Evolutionary conservation across 2,797 vertebrate genomes (phyloP).

Genomic region (Neomorphus geoffroyi): DNA sequence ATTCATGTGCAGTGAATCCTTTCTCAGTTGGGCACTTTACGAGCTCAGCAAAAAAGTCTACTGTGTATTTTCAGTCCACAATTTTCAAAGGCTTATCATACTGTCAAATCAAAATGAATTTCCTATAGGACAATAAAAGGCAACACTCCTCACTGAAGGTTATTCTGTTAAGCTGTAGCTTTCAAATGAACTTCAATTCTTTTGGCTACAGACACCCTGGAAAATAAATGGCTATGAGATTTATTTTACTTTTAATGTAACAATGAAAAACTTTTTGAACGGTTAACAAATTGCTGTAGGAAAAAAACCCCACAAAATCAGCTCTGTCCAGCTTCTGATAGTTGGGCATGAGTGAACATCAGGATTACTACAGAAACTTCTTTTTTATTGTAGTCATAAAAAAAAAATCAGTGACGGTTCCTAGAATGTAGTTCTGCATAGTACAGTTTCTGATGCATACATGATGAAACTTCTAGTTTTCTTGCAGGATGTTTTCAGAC

Average conservation of each 20-base stretch:
- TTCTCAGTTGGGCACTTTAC: neutral
- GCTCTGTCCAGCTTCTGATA: neutral
- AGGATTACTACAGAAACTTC: neutral
- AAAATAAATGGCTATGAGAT: neutral
- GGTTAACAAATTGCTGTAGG: neutral
- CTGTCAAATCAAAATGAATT: conserved; percentile 1
- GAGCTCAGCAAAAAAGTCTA: conserved; percentile 3
- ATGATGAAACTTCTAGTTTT: neutral
- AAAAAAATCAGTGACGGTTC: neutral
- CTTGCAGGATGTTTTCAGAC: neutral
- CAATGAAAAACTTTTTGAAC: neutral
- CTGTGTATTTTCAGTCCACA: neutral
- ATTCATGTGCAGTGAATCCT: conserved; percentile 27
- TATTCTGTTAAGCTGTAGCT: conserved; percentile 18
- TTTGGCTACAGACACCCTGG: neutral
- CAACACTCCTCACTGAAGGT: neutral
- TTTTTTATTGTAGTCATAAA: neutral
- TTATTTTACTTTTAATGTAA: neutral
- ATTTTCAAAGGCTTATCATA: conserved; percentile 46
- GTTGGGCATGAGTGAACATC: accelerated
- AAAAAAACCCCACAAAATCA: neutral
- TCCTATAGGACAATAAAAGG: conserved; percentile 29
- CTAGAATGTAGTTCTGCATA: neutral
- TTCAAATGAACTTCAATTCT: conserved; percentile 13
- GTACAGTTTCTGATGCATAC: neutral